Evolutionary conservation across 2,113 vertebrate species (phyloP), one percentile per base, ranked within the genome.

Genomic region (Cranoglanis bouderius): DNA sequence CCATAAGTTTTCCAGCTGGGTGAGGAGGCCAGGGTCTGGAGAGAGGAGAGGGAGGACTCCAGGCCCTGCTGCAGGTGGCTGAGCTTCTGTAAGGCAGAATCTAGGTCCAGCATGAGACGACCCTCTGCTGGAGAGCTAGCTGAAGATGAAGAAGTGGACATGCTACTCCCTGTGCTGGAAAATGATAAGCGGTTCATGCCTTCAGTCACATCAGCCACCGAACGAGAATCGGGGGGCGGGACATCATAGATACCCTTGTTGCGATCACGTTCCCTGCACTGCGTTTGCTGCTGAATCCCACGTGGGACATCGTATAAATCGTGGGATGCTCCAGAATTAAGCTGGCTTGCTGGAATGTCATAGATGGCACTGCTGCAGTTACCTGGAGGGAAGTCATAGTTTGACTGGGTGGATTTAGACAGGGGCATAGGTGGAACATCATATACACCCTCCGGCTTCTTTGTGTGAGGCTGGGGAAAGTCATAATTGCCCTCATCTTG

Each of bases 101-200:
- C 97, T 46, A 97, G 93, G 57, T 98, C 97, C 89, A 97, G 90
- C 0, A 91, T 53, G 35, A 97, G 93, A 93, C 94, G 96, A 86
- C 85, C 94, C 90, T 63, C 96, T 0, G 87, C 95, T 82, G 94
- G 88, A 65, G 97, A 97, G 86, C 97, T 87, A 0, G 97, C 95
- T 10, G 97, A 98, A 0, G 98, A 97, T 87, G 98, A 99, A 9
- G 98, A 99, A 0, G 97, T 99, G 88, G 98, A 99, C 98, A 99
- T 99, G 93, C 97, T 98, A 91, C 98, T 98, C 88, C 97, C 98
- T 0, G 97, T 99, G 88, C 98, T 99, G 89, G 98, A 99, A 94
- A 99, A 97, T 0, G 98, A 99, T 63, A 99, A 92, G 2, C 97
- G 96, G 90, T 99, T 98, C 77, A 99, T 97, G 0, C 97, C 96